A percentile compares a stretch with the other conserved stretches of the same genome.
phyloP scores from a whole-genome alignment of 2,888 invertebrate genomes.

The Dione juno region DNA sequence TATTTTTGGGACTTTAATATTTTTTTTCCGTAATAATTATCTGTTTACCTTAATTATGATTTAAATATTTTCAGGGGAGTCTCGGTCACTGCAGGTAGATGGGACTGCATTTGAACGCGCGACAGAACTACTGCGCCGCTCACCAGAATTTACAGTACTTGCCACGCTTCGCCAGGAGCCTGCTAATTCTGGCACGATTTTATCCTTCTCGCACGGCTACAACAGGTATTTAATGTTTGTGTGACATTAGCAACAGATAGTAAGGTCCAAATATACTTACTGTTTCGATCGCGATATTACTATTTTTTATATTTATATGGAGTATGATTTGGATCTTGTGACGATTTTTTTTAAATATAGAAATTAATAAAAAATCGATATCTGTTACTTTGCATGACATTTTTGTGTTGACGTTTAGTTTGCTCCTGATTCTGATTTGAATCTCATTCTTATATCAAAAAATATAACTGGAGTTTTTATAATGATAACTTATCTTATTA shows the following conservation, averaged over 20 bases:
- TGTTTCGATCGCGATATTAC: neutral
- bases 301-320: neutral
- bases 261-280: conserved; percentile 27
- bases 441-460: neutral
- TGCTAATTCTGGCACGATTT: conserved; percentile 91
- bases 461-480: conserved; percentile 5
- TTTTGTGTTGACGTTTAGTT: conserved; percentile 28
- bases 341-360: neutral
- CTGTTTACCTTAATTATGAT: neutral
- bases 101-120: conserved; percentile 87
- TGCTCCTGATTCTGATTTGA: conserved; percentile 2
- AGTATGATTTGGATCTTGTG: conserved; percentile 22
- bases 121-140: conserved; percentile 86
- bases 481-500: conserved; percentile 10
- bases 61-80: conserved; percentile 83
- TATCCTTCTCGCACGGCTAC: conserved; percentile 91
- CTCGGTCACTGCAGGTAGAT: conserved; percentile 88
- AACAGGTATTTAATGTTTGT: conserved; percentile 82
- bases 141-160: conserved; percentile 91
- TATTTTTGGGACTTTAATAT: too few species aligned
- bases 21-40: too few species aligned
- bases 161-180: conserved; percentile 91
- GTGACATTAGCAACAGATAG: conserved; percentile 23
- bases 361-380: conserved; percentile 6
- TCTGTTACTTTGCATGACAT: conserved; percentile 29